Base-by-base conservation (phyloP, 2,113 vertebrate species). In the Isurus oxyrinchus region DNA sequence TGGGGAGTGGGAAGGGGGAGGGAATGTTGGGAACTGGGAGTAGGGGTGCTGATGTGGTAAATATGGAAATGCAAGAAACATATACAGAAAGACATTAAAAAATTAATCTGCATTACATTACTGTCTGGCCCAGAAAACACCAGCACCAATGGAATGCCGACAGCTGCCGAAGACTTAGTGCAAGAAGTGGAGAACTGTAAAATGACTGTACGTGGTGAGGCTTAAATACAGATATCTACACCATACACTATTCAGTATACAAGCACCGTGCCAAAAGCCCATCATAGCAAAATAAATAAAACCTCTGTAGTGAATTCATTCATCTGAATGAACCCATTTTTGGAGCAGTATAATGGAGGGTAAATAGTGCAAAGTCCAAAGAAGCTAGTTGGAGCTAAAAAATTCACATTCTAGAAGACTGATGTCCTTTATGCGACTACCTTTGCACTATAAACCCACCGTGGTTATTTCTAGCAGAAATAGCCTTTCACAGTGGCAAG, bases 311-410 rank as follows among this genome's bases (percentile, higher is more conserved):
- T 55, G 94, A 95, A 72, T 95, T 95, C 67, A 76, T 72, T 95
- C 94, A 76, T 95, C 67, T 95, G 44, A 72, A 95, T 72, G 94
- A 69, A 95, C 23, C 94, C 59, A 95, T 95, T 66, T 66, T 95
- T 95, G 94, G 66, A 95, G 63, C 94, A 72, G 59, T 5, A 94
- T 94, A 94, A 94, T 66, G 59, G 90, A 63, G n/a, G 21, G 90
- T n/a, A 94, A 35, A 95, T 69, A 95, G 44, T 13, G 69, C 49
- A 95, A 53, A 55, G 94, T 69, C 49, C 94, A 95, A 72, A 69
- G 76, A 72, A 72, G 94, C 66, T 76, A 76, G 49, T 35, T 55
- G 5, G 49, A 72, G n/a, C 40, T 31, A 53, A 67, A 69, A 66
- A 93, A 16, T 49, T 69, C 40, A 95, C 23, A 67, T 95, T 72